A percentile compares a stretch with the other conserved stretches of the same genome.
These are phyloP conservation scores for Julus scanicus DNA, from an alignment of 2,888 invertebrate species.

Conservation along the genomic window DNA sequence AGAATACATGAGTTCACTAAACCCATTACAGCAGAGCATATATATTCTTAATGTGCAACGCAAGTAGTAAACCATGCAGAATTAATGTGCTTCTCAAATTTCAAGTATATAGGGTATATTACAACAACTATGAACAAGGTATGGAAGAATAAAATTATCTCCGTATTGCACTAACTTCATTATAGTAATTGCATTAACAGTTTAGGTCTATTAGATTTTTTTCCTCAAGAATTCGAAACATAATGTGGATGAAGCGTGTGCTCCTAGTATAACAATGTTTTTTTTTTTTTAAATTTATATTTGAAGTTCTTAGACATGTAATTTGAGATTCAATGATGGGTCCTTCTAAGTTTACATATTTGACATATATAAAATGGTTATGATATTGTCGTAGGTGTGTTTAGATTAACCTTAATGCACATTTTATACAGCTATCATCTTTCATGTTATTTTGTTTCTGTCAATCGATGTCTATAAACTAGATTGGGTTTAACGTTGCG, in stretches of 20 bases:
- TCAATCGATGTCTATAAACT: background rate
- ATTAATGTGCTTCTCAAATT: background rate
- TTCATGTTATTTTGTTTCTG: background rate
- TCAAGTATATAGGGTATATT: background rate
- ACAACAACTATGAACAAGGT: background rate
- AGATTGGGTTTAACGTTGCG: background rate
- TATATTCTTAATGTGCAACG: background rate
- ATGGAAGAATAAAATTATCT: background rate
- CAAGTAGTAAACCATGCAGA: constrained; percentile 16
- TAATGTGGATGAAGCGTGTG: too few relatives aligned
- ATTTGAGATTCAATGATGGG: too few relatives aligned
- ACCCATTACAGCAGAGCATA: background rate
- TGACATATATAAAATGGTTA: too few relatives aligned
- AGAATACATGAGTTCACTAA: constrained; percentile 9
- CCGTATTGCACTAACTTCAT: background rate
- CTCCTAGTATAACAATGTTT: too few relatives aligned
- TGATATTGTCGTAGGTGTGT: too few relatives aligned
- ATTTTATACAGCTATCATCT: background rate
- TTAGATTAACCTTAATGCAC: background rate
- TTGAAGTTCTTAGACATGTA: too few relatives aligned
- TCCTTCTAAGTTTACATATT: too few relatives aligned
- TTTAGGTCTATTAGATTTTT: too few relatives aligned
- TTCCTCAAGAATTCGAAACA: too few relatives aligned
- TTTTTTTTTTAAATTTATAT: too few relatives aligned
- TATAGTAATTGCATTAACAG: background rate